A percentile compares a stretch with the other conserved stretches of the same genome.
phyloP scores from a whole-genome alignment of 1,140 invertebrate species.

The Nixonia krombeini region DNA sequence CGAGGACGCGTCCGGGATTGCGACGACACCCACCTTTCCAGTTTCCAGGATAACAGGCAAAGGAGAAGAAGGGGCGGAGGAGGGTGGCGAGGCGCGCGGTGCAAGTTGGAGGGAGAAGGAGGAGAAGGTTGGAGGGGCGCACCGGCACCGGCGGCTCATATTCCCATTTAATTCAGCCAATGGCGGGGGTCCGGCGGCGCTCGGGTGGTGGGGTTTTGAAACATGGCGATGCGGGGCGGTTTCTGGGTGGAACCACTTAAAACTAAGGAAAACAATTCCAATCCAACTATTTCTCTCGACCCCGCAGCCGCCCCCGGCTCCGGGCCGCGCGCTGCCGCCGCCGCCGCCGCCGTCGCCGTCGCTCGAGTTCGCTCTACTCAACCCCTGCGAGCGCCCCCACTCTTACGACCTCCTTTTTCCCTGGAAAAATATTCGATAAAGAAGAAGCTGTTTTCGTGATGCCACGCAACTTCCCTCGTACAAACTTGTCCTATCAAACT shows the following conservation, averaged over 20 bases:
- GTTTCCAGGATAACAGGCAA: conserved; percentile 1
- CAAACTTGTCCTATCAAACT: conserved; percentile 47
- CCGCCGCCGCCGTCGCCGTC: conserved; percentile 4
- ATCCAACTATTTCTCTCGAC: conserved; percentile 54
- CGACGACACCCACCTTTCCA: conserved; percentile 11
- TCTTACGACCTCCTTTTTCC: conserved; percentile 10
- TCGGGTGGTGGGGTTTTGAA: conserved; percentile 40
- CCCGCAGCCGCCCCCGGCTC: no score
- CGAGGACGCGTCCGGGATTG: conserved; percentile 5
- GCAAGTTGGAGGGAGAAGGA: conserved; percentile 13
- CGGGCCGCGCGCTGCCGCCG: conserved; percentile 14
- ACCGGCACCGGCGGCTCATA: conserved; percentile 42
- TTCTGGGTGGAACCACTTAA: conserved; percentile 54
- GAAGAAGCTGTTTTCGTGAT: conserved; percentile 48
- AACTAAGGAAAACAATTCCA: conserved; percentile 62
- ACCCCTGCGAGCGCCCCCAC: not conserved
- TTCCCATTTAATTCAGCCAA: conserved; percentile 55
- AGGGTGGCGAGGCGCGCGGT: not conserved
- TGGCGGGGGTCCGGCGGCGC: conserved; percentile 37
- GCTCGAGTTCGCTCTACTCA: conserved; percentile 15
- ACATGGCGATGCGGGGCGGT: conserved; percentile 45
- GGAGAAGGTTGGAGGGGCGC: conserved; percentile 24
- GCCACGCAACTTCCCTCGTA: conserved; percentile 31
- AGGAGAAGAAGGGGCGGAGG: no score
- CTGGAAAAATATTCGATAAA: conserved; percentile 50